These are phyloP conservation scores for Tetramorium bicarinatum DNA, from an alignment of 2,888 invertebrate species.

Conservation along the genomic window DNA sequence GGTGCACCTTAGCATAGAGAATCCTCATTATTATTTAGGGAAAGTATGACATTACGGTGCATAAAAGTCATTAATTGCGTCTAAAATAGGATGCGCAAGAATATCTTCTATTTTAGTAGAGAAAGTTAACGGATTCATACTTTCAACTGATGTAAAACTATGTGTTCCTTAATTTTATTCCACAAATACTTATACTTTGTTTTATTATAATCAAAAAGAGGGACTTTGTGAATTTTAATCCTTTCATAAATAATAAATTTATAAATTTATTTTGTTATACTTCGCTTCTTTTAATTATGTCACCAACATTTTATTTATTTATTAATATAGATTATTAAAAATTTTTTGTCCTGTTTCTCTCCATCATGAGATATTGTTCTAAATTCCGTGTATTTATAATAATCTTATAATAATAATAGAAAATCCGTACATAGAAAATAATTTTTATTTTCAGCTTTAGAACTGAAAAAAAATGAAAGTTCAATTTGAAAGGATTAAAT, in stretches of 20 bases:
- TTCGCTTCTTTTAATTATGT: background rate
- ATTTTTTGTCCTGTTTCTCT: background rate
- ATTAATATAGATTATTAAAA: background rate
- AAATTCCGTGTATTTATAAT: background rate
- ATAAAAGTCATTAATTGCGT: background rate
- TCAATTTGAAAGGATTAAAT: background rate
- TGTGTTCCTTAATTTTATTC: background rate
- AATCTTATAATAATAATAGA: too few relatives aligned
- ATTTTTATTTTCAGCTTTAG: background rate
- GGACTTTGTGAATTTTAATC: background rate
- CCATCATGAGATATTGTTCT: background rate
- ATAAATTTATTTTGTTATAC: background rate
- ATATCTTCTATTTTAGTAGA: background rate
- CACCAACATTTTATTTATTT: background rate
- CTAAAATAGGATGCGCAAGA: background rate
- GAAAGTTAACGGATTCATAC: background rate
- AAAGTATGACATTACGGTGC: background rate
- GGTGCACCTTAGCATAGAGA: conserved; percentile 81
- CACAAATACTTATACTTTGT: too few relatives aligned
- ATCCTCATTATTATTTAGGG: background rate
- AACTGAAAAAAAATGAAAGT: background rate
- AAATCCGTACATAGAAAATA: background rate
- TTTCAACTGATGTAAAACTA: background rate
- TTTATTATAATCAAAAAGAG: background rate
- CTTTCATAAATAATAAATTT: background rate